A percentile compares a stretch with the other conserved stretches of the same genome.
phyloP scores from a whole-genome alignment of 1,140 invertebrate species.

The Drosophila grimshawi region DNA sequence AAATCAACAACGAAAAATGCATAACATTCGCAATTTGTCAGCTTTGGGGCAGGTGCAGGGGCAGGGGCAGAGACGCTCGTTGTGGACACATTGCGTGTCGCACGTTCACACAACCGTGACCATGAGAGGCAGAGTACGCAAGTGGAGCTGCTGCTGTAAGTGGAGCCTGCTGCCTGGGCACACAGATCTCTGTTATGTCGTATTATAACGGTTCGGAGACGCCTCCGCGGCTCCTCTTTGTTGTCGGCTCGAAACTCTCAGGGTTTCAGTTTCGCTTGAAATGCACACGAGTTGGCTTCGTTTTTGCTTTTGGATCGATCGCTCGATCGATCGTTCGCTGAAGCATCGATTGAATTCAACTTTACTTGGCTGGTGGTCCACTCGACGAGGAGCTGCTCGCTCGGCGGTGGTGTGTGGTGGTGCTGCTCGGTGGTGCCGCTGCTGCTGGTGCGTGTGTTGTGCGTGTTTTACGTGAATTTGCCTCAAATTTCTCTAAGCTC shows the following conservation, averaged over 20 bases:
- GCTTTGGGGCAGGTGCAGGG: constrained; percentile 21
- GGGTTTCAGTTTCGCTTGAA: constrained; percentile 59
- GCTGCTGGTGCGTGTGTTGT: constrained; percentile 8
- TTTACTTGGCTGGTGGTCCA: constrained; percentile 56
- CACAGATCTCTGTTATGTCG: not conserved
- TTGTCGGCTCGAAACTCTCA: constrained; percentile 36
- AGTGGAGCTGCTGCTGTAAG: not conserved
- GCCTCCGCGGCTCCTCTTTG: constrained; percentile 31
- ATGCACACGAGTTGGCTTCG: constrained; percentile 36
- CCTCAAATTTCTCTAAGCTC: constrained; percentile 68
- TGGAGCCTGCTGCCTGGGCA: not conserved
- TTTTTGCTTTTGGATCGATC: not conserved
- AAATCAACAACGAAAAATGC: constrained; percentile 2
- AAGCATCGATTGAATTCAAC: constrained; percentile 3
- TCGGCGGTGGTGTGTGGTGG: constrained; percentile 11
- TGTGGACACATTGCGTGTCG: constrained; percentile 40
- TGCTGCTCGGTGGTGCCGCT: constrained; percentile 2
- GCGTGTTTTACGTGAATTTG: constrained; percentile 31
- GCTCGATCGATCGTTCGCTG: constrained; percentile 38
- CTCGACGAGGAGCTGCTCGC: not conserved
- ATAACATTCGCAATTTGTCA: constrained; percentile 44
- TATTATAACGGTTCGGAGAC: constrained; percentile 5
- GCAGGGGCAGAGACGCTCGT: not conserved
- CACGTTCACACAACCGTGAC: constrained; percentile 48
- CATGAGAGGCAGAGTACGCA: constrained; percentile 11